Evolutionary conservation across 2,888 invertebrate species (phyloP).

Genomic region (Drosophila tanythrix): DNA sequence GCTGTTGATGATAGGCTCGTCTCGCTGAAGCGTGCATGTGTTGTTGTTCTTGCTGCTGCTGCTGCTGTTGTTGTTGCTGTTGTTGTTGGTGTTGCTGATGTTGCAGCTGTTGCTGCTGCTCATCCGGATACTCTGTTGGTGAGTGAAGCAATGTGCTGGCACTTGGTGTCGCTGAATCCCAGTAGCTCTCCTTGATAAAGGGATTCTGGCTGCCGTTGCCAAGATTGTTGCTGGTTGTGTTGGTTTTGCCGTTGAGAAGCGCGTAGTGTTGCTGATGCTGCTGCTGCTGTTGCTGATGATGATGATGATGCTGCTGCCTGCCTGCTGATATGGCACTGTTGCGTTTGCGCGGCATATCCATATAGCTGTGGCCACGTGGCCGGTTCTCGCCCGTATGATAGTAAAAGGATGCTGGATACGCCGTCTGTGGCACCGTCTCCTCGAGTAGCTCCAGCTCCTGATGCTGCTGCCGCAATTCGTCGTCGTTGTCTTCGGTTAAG

Average conservation of each 20-base stretch:
- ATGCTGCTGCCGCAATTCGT: conserved; percentile 29
- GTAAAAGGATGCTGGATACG: conserved; percentile 76
- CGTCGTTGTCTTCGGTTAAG: conserved; percentile 25
- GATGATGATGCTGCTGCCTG: conserved; percentile 61
- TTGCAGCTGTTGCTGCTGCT: conserved; percentile 62
- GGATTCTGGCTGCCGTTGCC: conserved; percentile 80
- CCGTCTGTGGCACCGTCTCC: conserved; percentile 64
- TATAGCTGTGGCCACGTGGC: conserved; percentile 44
- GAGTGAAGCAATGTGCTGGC: conserved; percentile 82
- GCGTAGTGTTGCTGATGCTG: conserved; percentile 58
- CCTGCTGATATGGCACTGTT: conserved; percentile 56
- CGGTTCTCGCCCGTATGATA: conserved; percentile 71
- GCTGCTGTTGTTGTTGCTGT: conserved; percentile 68
- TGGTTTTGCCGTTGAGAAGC: conserved; percentile 57
- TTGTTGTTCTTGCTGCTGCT: conserved; percentile 58
- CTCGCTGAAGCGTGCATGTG: conserved; percentile 64
- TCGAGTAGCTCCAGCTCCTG: conserved; percentile 33
- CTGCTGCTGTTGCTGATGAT: conserved; percentile 46
- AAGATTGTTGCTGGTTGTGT: conserved; percentile 21
- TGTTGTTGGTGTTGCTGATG: conserved; percentile 47
- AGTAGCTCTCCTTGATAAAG: conserved; percentile 83
- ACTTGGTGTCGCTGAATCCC: conserved; percentile 77
- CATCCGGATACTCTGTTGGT: conserved; percentile 72
- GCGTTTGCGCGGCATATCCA: conserved; percentile 83
- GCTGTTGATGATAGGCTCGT: conserved; percentile 70